phyloP scores from a whole-genome alignment of 2,113 vertebrate species.

The Falcunculus frontatus region DNA sequence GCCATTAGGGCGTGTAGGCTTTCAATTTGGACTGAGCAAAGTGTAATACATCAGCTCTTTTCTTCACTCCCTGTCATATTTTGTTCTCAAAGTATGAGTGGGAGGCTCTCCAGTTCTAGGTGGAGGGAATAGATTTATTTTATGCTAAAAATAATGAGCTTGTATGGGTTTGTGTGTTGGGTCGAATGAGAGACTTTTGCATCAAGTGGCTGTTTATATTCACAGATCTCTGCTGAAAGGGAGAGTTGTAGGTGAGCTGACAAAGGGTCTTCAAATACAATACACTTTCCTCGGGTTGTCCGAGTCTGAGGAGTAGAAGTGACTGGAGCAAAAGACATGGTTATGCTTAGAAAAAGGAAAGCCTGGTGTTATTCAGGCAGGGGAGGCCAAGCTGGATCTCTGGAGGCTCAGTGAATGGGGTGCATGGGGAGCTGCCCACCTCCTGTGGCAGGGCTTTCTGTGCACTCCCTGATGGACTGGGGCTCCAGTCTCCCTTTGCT shows the following conservation, averaged over 20 bases:
- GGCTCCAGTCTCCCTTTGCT: neutral
- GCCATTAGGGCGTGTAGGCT: neutral
- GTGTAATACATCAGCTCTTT: conserved; percentile 28
- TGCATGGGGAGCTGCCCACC: neutral
- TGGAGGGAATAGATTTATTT: conserved; percentile 20
- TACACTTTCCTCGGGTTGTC: neutral
- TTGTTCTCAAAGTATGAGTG: conserved; percentile 1
- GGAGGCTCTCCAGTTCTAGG: neutral
- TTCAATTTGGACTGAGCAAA: conserved; percentile 3
- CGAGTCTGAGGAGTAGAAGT: neutral
- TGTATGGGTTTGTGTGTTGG: neutral
- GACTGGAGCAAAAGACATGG: neutral
- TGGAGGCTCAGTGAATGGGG: neutral
- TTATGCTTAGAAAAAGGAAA: neutral
- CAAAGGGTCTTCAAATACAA: neutral
- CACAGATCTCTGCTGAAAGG: neutral
- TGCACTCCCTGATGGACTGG: neutral
- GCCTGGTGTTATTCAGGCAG: neutral
- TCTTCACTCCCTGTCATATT: conserved; percentile 9
- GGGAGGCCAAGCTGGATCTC: neutral
- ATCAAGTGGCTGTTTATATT: neutral
- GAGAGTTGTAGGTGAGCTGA: neutral
- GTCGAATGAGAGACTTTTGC: neutral
- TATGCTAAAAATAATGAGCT: neutral
- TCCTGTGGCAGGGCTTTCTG: accelerated